Evolutionary conservation across 2,113 vertebrate genomes (phyloP), one percentile per base, ranked within the genome.

Genomic region (Oreocharis arfaki): DNA sequence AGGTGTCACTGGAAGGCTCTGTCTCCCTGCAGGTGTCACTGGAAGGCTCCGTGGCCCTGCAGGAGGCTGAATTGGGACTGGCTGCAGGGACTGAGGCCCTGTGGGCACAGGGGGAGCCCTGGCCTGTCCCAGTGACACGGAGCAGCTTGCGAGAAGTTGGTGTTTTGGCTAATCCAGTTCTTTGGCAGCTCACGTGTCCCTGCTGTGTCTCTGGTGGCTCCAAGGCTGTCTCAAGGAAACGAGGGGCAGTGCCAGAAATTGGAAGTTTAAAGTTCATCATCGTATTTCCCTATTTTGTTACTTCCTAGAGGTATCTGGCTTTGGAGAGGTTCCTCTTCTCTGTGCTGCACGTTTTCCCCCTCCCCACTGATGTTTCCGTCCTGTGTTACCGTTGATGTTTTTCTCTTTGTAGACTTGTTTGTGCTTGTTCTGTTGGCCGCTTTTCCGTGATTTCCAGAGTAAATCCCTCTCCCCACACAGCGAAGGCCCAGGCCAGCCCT

Each of bases 11-110:
- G 57, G 53, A 11, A 46, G 63, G 39, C 47, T 44, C 32, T 1
- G 1, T 30, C n/a, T 30, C 3, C 14, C 76, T 64, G 70, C 30
- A 32, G 84, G 41, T 50, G 13, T 13, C 53, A 3, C 57, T 27
- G 57, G 53, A 11, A 46, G 63, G 39, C 47, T 44, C 32, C 1
- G 1, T 30, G 71, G 32, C 35, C 69, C 42, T 10, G 17, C 33
- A 7, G 24, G 8, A 8, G 7, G 19, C 86, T 33, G 32, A 39
- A 8, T 15, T 69, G 61, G 13, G n/a, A 1, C 65, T 16, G 1
- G 3, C 3, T 7, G 33, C 9, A 14, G 60, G 26, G 33, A 17
- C 0, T 0, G 53, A 4, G 59, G 27, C 8, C 20, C 26, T 17
- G 5, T 17, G 33, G 74, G 42, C 1, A 3, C 7, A 5, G 75